Evolutionary conservation across 2,888 invertebrate genomes (phyloP).

Genomic region (Diadromus collaris): DNA sequence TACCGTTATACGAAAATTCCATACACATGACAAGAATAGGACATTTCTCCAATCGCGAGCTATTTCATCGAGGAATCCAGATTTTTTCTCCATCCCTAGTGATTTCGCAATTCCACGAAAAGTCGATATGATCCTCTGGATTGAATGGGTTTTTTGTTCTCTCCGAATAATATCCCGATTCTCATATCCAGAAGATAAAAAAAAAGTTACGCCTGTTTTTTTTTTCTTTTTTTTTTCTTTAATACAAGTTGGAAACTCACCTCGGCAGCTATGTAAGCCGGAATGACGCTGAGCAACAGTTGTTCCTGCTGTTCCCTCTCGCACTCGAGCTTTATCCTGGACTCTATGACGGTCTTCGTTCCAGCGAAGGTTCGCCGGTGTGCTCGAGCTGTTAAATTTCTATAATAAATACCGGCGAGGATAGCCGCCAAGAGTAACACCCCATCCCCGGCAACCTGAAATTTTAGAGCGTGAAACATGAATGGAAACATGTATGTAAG

Average conservation of each 20-base stretch:
- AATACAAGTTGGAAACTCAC: slow-evolving; percentile 81
- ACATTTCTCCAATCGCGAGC: slow-evolving; percentile 9
- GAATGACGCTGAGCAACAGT: slow-evolving; percentile 94
- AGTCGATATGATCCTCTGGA: background rate
- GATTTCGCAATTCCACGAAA: slow-evolving; percentile 25
- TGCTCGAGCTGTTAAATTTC: slow-evolving; percentile 92
- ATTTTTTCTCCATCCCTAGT: slow-evolving; percentile 3
- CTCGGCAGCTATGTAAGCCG: slow-evolving; percentile 97
- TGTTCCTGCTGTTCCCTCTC: slow-evolving; percentile 97
- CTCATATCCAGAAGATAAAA: background rate
- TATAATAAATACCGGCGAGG: slow-evolving; percentile 93
- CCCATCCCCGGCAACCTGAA: slow-evolving; percentile 88
- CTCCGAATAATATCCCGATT: slow-evolving; percentile 11
- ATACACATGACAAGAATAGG: slow-evolving; percentile 5
- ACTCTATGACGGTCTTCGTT: slow-evolving; percentile 94
- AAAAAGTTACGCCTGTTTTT: no score
- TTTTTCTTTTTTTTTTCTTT: slow-evolving; percentile 3
- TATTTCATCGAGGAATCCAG: background rate
- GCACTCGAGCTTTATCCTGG: slow-evolving; percentile 94
- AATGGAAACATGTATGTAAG: no score
- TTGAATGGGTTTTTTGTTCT: slow-evolving; percentile 4
- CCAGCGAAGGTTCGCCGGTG: slow-evolving; percentile 95
- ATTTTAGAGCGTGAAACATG: slow-evolving; percentile 63
- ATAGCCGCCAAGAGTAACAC: slow-evolving; percentile 90
- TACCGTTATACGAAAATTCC: slow-evolving; percentile 12